Percentiles rank a stretch among this genome's conserved stretches.
Conservation (phyloP, 2,888 invertebrate species). For the Diaphora mendica region DNA sequence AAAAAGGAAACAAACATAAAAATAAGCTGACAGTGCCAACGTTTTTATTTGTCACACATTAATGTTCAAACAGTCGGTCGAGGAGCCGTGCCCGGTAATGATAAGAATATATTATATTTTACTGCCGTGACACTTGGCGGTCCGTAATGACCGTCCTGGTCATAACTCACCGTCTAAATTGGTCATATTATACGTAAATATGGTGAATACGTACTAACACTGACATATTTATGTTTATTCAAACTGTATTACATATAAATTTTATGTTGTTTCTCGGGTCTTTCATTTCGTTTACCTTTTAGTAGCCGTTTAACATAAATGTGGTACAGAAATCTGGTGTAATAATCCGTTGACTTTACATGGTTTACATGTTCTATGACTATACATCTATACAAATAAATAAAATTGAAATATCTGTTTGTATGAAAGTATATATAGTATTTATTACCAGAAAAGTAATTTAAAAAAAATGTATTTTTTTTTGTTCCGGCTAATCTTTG, state of each 20-base stretch:
- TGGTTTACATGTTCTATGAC: neutral
- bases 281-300: conserved; percentile 45
- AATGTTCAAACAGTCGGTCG: conserved; percentile 45
- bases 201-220: conserved; percentile 56
- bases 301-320: conserved; percentile 24
- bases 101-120: conserved; percentile 55
- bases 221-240: conserved; percentile 62
- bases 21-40: conserved; percentile 32
- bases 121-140: conserved; percentile 39
- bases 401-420: too few relatives aligned
- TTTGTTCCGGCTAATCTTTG: too few relatives aligned
- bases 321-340: conserved; percentile 28
- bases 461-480: too few relatives aligned
- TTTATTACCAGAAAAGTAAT: too few relatives aligned
- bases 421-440: too few relatives aligned
- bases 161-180: conserved; percentile 52
- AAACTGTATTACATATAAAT: conserved; percentile 56
- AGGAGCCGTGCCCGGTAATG: conserved; percentile 37
- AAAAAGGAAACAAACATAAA: conserved; percentile 30
- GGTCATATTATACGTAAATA: conserved; percentile 52
- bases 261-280: conserved; percentile 48
- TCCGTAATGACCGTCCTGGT: conserved; percentile 37
- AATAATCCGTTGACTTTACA: neutral
- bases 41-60: conserved; percentile 51
- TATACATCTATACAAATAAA: neutral